Conservation (phyloP, 2,113 vertebrate genomes). For the Cynocephalus volans region DNA sequence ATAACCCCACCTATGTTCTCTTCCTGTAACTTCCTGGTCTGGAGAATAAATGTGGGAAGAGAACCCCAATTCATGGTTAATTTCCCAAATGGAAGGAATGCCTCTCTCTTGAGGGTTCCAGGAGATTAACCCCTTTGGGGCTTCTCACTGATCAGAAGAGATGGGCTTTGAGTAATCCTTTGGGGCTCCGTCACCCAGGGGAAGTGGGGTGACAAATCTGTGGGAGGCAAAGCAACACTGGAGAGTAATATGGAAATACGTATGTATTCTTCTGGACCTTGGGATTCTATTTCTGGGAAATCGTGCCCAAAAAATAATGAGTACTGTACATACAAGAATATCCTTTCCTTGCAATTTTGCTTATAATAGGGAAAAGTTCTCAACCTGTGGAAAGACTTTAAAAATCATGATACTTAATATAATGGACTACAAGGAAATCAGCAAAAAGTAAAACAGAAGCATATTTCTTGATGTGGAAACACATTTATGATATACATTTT, state of each 20-base stretch:
- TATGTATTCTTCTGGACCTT: neutral
- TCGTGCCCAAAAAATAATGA: neutral
- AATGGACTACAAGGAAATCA: neutral
- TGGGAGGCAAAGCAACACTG: no score
- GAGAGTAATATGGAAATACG: neutral
- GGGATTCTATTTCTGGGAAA: neutral
- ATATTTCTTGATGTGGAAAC: constrained; percentile 29
- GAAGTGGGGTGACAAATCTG: no score
- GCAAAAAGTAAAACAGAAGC: constrained; percentile 25
- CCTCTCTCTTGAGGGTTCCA: no score
- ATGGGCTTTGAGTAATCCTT: no score
- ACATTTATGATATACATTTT: neutral
- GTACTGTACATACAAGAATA: neutral
- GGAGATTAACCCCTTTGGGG: no score
- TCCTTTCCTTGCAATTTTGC: neutral
- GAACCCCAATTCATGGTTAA: no score
- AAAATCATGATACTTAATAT: neutral
- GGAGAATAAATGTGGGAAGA: no score
- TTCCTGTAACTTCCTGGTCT: no score
- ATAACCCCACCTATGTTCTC: no score
- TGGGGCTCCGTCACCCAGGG: no score
- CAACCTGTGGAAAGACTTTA: neutral
- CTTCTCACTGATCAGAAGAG: no score
- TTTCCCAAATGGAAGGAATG: no score
- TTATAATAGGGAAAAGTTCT: constrained; percentile 6